A percentile compares a stretch with the other conserved stretches of the same genome.
phyloP scores from a whole-genome alignment of 2,797 vertebrate species.

The Eulemur rubriventer region DNA sequence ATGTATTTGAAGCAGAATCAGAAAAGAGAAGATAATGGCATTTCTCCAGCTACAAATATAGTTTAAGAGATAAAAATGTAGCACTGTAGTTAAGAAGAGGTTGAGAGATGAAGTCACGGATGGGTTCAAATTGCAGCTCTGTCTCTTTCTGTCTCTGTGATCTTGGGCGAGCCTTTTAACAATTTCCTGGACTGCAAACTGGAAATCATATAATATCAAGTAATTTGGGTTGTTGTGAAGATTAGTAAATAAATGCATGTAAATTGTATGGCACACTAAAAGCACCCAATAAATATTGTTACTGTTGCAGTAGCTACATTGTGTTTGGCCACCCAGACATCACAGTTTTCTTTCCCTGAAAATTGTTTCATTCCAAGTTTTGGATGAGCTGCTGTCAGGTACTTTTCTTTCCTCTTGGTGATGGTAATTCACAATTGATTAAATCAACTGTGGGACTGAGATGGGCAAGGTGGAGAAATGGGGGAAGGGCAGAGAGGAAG shows the following conservation, averaged over 20 bases:
- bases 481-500: background rate
- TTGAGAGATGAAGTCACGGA: background rate
- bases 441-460: background rate
- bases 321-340: background rate
- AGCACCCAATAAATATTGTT: background rate
- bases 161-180: background rate
- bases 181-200: background rate
- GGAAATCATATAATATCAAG: background rate
- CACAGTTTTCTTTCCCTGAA: background rate
- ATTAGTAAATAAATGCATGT: background rate
- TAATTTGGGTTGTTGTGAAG: background rate
- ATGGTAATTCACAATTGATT: background rate
- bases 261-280: background rate
- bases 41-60: background rate
- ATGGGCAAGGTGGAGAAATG: background rate
- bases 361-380: background rate
- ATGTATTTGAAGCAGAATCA: background rate
- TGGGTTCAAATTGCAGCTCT: background rate
- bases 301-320: background rate
- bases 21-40: background rate
- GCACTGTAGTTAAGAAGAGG: background rate
- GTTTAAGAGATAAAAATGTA: background rate
- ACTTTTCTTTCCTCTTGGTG: background rate
- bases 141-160: background rate
- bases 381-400: background rate